A percentile compares a stretch with the other conserved stretches of the same genome.
Conservation (phyloP, 23 tunicate species). For the Corella eumyota region DNA sequence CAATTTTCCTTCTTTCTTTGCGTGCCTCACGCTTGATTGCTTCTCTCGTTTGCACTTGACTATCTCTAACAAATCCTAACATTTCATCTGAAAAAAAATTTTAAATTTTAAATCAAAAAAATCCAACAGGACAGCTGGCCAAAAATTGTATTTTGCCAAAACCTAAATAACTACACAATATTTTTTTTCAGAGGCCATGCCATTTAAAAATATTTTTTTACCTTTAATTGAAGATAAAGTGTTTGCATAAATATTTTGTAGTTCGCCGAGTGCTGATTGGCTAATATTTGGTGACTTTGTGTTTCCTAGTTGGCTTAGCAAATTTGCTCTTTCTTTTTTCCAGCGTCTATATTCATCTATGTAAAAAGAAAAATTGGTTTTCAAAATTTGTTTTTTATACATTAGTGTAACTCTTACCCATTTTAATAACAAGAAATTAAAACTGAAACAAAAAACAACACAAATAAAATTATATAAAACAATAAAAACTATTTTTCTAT, state of each 20-base stretch:
- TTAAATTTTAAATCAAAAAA: no score
- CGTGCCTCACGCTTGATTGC: slow-evolving; percentile 51
- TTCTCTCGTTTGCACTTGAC: slow-evolving; percentile 29
- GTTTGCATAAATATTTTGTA: slow-evolving; percentile 26
- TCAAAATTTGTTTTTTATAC: neutral
- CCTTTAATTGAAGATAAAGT: slow-evolving; percentile 46
- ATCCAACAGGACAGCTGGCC: no score
- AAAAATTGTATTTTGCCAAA: no score
- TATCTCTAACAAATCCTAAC: slow-evolving; percentile 37
- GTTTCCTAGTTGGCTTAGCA: neutral
- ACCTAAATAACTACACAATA: no score
- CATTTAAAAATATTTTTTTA: no score
- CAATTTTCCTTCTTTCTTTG: slow-evolving; percentile 21
- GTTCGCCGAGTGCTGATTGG: no score
- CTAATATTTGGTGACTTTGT: no score
- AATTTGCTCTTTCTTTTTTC: slow-evolving; percentile 50
- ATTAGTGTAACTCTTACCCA: no score
- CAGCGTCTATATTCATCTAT: slow-evolving; percentile 81
- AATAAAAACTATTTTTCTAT: neutral
- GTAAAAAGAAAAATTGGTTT: neutral
- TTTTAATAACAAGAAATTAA: no score
- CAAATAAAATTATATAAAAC: neutral
- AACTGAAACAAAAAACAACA: neutral
- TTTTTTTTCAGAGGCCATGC: no score
- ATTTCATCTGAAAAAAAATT: slow-evolving; percentile 52